A percentile compares a stretch with the other conserved stretches of the same genome.
Conservation (phyloP, 2,888 invertebrate genomes). For the Cephus nigrinus region DNA sequence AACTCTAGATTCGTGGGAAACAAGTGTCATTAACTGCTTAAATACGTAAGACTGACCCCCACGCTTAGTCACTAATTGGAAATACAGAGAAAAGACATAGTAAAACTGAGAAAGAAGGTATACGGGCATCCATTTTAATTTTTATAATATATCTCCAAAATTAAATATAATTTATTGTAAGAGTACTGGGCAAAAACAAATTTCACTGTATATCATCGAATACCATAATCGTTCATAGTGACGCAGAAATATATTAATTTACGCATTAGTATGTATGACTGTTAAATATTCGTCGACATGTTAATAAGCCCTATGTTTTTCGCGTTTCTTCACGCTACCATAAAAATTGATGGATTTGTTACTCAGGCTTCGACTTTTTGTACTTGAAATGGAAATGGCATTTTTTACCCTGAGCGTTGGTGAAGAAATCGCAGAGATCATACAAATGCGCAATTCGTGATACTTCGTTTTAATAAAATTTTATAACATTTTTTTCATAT, state of each 20-base stretch:
- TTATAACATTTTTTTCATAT: background rate
- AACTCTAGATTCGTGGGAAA: too few species aligned
- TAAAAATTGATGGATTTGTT: background rate
- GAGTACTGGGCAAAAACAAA: background rate
- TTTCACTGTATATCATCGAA: too few species aligned
- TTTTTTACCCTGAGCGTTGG: background rate
- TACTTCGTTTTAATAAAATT: too few species aligned
- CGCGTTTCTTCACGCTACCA: background rate
- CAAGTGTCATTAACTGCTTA: background rate
- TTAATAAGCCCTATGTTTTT: background rate
- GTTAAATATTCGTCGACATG: background rate
- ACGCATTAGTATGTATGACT: background rate
- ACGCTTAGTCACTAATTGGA: background rate
- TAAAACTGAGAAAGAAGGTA: background rate
- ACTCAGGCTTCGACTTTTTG: background rate
- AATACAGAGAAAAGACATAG: background rate
- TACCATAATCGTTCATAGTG: too few species aligned
- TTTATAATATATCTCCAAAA: background rate
- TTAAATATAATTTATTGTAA: background rate
- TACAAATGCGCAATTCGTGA: too few species aligned
- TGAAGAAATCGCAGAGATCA: too few species aligned
- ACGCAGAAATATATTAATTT: background rate
- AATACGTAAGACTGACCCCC: background rate
- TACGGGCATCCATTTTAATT: background rate
- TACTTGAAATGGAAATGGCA: background rate